These are phyloP conservation scores for Xiphias gladius DNA, from an alignment of 2,113 vertebrate species.

Conservation along the genomic window DNA sequence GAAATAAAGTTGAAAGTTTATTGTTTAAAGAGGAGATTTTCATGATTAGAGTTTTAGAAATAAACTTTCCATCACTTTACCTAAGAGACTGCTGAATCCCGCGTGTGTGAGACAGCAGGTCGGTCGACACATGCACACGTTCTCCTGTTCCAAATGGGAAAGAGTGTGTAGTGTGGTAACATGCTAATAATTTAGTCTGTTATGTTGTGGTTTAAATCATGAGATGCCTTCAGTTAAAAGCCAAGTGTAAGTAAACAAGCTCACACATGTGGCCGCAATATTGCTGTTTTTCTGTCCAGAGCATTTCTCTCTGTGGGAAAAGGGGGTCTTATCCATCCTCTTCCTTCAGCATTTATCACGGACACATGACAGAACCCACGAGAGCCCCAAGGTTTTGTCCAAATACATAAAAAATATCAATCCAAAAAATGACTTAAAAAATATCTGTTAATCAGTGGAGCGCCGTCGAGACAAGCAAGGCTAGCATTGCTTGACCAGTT, in stretches of 20 bases:
- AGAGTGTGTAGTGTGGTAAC: constrained; percentile 58
- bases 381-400: constrained; percentile 25
- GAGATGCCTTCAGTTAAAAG: constrained; percentile 81
- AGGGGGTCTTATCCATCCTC: constrained; percentile 46
- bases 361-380: constrained; percentile 35
- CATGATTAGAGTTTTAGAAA: constrained; percentile 76
- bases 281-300: constrained; percentile 66
- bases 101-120: constrained; percentile 53
- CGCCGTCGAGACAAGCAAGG: too few relatives aligned
- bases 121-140: constrained; percentile 49
- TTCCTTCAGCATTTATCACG: constrained; percentile 41
- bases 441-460: background rate
- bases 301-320: constrained; percentile 61
- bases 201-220: constrained; percentile 76
- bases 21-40: constrained; percentile 78
- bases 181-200: constrained; percentile 79
- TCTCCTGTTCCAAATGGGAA: constrained; percentile 44
- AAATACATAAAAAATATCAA: constrained; percentile 25
- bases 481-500: too few relatives aligned
- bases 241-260: constrained; percentile 77
- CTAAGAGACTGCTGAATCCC: constrained; percentile 53
- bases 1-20: constrained; percentile 74
- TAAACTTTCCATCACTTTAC: constrained; percentile 71
- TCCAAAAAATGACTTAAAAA: constrained; percentile 15
- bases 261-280: constrained; percentile 81